Conservation (phyloP, 2,888 invertebrate genomes). For the Germaria angustata region DNA sequence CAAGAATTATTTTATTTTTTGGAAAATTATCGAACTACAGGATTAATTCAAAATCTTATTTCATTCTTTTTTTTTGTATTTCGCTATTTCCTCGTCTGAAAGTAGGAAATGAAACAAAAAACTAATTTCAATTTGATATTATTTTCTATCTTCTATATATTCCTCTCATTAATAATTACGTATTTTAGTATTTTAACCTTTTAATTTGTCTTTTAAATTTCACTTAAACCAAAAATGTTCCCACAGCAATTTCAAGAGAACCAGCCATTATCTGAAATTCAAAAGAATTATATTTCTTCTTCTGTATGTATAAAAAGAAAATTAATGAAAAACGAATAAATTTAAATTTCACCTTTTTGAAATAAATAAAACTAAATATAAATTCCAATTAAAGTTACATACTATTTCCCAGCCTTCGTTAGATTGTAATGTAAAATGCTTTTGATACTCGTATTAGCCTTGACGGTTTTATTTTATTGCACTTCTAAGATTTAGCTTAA, state of each 20-base stretch:
- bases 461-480: slow-evolving; percentile 61
- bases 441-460: slow-evolving; percentile 40
- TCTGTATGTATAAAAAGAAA: too few relatives aligned
- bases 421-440: slow-evolving; percentile 2
- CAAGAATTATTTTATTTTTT: too few relatives aligned
- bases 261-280: background rate
- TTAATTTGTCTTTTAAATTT: too few relatives aligned
- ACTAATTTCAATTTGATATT: too few relatives aligned
- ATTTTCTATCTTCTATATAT: too few relatives aligned
- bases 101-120: too few relatives aligned
- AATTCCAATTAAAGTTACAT: slow-evolving; percentile 44
- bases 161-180: too few relatives aligned
- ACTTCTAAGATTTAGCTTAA: slow-evolving; percentile 51
- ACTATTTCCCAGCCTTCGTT: background rate
- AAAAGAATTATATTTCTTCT: background rate
- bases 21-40: too few relatives aligned
- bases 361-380: slow-evolving; percentile 37
- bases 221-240: background rate
- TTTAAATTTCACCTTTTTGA: slow-evolving; percentile 30
- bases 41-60: too few relatives aligned
- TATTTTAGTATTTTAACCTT: too few relatives aligned
- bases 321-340: slow-evolving; percentile 25
- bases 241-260: background rate
- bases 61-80: too few relatives aligned
- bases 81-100: too few relatives aligned